Percentiles rank a stretch among this genome's conserved stretches.
phyloP scores from a whole-genome alignment of 2,888 invertebrate species.

The Sinopyrophorus schimmeli region DNA sequence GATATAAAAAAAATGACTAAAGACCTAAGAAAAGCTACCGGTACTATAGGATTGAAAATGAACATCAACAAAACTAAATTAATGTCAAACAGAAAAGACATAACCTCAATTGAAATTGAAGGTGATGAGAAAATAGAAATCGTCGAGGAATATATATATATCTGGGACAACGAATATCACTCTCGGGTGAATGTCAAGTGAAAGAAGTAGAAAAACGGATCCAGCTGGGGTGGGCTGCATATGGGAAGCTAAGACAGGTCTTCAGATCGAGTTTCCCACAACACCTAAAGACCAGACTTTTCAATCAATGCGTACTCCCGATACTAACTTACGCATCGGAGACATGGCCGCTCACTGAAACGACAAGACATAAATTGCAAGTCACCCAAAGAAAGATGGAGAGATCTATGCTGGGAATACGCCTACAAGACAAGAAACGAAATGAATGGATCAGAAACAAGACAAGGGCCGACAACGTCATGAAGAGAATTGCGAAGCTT shows the following conservation, averaged over 20 bases:
- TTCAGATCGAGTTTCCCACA: background rate
- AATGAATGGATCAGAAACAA: too few relatives aligned
- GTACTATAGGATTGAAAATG: background rate
- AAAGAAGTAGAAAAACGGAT: background rate
- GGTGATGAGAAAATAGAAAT: background rate
- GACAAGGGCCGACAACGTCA: background rate
- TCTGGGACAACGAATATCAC: background rate
- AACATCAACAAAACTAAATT: too few relatives aligned
- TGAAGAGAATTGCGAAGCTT: background rate
- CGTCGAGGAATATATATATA: background rate
- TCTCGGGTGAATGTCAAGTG: background rate
- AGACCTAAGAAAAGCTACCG: background rate
- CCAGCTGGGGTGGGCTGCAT: background rate
- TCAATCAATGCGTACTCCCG: slow-evolving; percentile 1
- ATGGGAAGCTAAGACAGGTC: background rate
- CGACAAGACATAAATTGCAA: too few relatives aligned
- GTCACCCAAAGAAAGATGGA: too few relatives aligned
- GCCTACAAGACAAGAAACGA: too few relatives aligned
- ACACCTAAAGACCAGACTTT: background rate
- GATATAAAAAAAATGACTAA: background rate
- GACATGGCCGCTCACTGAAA: background rate
- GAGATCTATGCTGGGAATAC: too few relatives aligned
- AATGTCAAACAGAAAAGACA: background rate
- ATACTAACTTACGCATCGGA: background rate
- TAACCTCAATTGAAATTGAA: background rate